These are phyloP conservation scores for Agrochola circellaris DNA, from an alignment of 2,888 invertebrate species.

Conservation along the genomic window DNA sequence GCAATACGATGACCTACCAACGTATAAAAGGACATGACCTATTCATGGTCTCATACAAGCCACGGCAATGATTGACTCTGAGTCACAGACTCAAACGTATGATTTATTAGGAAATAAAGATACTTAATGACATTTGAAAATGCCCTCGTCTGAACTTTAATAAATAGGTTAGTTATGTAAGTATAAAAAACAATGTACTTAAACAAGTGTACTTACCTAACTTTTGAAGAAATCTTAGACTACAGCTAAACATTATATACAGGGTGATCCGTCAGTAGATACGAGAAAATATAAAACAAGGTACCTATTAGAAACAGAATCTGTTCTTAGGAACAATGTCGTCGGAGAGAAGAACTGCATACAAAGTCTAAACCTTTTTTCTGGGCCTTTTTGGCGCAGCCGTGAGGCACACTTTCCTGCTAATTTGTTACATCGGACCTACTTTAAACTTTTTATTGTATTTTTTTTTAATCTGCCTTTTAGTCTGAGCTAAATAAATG, in stretches of 20 bases:
- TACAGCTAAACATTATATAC: background rate
- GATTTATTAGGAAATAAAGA: constrained; percentile 37
- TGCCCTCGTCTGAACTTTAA: constrained; percentile 28
- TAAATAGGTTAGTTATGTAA: constrained; percentile 1
- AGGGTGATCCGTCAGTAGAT: background rate
- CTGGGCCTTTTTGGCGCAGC: too few relatives aligned
- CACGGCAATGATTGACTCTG: constrained; percentile 14
- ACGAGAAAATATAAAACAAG: background rate
- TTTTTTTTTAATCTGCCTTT: too few relatives aligned
- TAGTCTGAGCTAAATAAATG: too few relatives aligned
- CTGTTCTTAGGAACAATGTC: background rate
- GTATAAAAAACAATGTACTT: background rate
- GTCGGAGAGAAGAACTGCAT: background rate
- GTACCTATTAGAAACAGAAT: background rate
- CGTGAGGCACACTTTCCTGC: too few relatives aligned
- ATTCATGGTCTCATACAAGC: constrained; percentile 12
- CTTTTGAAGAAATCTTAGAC: background rate
- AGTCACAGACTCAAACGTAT: constrained; percentile 16
- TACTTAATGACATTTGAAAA: constrained; percentile 43
- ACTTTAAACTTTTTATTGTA: too few relatives aligned
- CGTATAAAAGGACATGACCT: constrained; percentile 21
- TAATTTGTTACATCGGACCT: too few relatives aligned
- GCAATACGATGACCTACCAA: constrained; percentile 7
- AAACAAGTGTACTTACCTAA: too few relatives aligned
- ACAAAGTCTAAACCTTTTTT: background rate